Percentiles rank a stretch among this genome's conserved stretches.
Evolutionary conservation across 2,888 invertebrate species (phyloP).

Genomic region (Oxystoma pomonae): DNA sequence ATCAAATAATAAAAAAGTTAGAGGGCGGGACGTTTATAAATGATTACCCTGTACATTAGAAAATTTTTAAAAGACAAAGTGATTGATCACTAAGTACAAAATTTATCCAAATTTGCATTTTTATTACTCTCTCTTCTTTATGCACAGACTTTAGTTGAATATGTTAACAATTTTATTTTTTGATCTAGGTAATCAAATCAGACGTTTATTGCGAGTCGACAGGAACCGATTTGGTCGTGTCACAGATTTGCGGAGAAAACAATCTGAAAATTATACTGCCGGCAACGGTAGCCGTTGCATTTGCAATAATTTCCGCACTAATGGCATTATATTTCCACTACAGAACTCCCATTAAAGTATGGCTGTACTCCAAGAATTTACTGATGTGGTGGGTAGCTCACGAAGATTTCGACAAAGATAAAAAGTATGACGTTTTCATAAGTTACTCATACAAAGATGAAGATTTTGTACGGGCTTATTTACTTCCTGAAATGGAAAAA

Average conservation of each 20-base stretch:
- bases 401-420: constrained; percentile 64
- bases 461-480: constrained; percentile 59
- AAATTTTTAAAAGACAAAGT: too few relatives aligned
- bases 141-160: too few relatives aligned
- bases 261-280: constrained; percentile 12
- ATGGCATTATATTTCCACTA: constrained; percentile 51
- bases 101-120: too few relatives aligned
- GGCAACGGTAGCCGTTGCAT: constrained; percentile 3
- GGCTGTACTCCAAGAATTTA: constrained; percentile 57
- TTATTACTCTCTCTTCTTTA: too few relatives aligned
- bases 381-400: constrained; percentile 63
- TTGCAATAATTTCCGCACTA: constrained; percentile 8
- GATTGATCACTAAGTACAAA: too few relatives aligned
- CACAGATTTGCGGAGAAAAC: constrained; percentile 10
- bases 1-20: too few relatives aligned
- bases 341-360: constrained; percentile 62
- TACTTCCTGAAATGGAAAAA: constrained; percentile 61
- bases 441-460: constrained; percentile 77
- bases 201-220: constrained; percentile 14
- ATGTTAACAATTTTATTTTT: too few relatives aligned
- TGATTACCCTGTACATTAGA: too few relatives aligned
- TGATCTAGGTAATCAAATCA: constrained; percentile 10
- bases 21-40: too few relatives aligned
- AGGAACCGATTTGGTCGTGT: constrained; percentile 4
- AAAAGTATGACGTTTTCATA: constrained; percentile 72